A percentile compares a stretch with the other conserved stretches of the same genome.
phyloP scores from a whole-genome alignment of 2,113 vertebrate species.

The Dermatemys mawii region DNA sequence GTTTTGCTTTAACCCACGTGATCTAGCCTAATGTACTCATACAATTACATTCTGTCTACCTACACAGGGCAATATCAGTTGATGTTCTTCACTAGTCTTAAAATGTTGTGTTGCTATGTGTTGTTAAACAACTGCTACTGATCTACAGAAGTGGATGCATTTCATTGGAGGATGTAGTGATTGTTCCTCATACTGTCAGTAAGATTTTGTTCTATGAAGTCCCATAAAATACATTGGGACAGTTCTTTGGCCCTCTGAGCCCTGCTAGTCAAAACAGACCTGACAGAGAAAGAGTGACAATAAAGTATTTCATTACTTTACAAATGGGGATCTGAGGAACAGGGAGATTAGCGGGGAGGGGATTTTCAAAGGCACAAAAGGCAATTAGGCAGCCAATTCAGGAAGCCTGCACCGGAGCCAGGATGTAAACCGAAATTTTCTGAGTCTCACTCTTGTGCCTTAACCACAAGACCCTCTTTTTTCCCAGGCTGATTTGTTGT shows the following conservation, averaged over 20 bases:
- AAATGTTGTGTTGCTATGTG: not conserved
- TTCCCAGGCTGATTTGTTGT: not conserved
- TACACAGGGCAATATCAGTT: not conserved
- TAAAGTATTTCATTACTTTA: not conserved
- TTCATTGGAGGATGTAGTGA: not conserved
- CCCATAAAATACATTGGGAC: not conserved
- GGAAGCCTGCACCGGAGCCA: fast-evolving
- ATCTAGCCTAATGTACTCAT: not conserved
- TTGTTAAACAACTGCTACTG: not conserved
- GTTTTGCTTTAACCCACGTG: not conserved
- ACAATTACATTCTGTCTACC: not conserved
- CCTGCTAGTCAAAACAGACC: not conserved
- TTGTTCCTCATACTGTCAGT: fast-evolving
- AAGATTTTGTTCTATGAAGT: not conserved
- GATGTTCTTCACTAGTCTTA: not conserved
- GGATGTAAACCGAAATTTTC: not conserved
- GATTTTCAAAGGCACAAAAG: not conserved
- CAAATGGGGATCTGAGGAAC: fast-evolving
- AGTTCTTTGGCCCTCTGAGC: not conserved
- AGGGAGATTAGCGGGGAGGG: not conserved
- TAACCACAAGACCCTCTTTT: not conserved
- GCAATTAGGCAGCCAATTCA: not conserved
- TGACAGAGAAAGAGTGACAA: not conserved
- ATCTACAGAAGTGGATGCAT: not conserved
- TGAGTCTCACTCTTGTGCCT: not conserved